Evolutionary conservation across 2,797 vertebrate genomes (phyloP).

Genomic region (Gallinago solitaria): DNA sequence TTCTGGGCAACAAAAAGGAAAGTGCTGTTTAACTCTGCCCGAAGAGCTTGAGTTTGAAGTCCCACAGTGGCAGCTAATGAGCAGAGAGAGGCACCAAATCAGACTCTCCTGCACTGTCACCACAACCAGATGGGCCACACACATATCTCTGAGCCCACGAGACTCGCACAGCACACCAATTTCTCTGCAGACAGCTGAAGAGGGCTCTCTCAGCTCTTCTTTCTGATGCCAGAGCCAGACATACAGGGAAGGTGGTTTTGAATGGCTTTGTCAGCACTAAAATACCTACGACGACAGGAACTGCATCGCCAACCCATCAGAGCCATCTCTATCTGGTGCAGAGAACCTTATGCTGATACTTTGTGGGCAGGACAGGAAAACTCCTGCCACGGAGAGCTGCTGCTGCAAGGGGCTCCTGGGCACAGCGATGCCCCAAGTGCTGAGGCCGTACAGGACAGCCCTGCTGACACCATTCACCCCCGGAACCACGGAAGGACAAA

Average conservation of each 20-base stretch:
- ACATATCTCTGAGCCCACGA: background rate
- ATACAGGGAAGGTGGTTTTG: rapidly evolving
- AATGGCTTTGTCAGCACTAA: background rate
- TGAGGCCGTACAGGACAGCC: too few species aligned
- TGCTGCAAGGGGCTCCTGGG: background rate
- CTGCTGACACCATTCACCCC: background rate
- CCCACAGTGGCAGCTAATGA: rapidly evolving
- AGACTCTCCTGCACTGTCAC: background rate
- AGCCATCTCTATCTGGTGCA: background rate
- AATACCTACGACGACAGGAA: background rate
- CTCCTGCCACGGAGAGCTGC: background rate
- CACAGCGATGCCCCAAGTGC: rapidly evolving
- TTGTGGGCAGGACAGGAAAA: background rate
- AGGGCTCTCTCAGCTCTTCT: background rate
- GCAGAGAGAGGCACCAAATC: rapidly evolving
- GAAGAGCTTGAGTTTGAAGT: rapidly evolving
- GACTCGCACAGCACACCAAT: rapidly evolving
- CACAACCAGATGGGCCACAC: background rate
- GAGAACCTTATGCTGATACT: background rate
- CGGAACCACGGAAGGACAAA: background rate
- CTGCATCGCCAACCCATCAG: rapidly evolving
- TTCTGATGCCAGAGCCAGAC: background rate
- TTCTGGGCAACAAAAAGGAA: slow-evolving; percentile 79
- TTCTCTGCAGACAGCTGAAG: background rate
- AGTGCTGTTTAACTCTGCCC: background rate